These are phyloP conservation scores for Sebastes iracundus DNA, from an alignment of 2,797 vertebrate species.

Conservation along the genomic window DNA sequence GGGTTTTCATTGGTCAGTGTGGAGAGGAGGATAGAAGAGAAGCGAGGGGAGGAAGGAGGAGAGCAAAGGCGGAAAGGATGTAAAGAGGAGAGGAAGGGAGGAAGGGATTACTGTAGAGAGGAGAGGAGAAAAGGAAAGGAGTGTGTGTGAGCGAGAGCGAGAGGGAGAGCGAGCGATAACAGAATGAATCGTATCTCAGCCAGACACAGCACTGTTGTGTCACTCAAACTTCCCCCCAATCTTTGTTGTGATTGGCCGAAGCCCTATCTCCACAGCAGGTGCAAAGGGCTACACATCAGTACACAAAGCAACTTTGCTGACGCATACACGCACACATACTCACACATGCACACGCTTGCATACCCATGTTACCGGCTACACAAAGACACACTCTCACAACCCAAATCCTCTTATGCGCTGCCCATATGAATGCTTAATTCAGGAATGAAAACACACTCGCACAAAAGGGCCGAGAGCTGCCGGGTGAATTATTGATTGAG, in stretches of 20 bases:
- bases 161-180: slow-evolving; percentile 55
- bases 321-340: slow-evolving; percentile 10
- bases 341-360: background rate
- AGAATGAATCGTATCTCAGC: slow-evolving; percentile 79
- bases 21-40: background rate
- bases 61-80: too few relatives aligned
- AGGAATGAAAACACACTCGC: slow-evolving; percentile 26
- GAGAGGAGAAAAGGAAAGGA: too few relatives aligned
- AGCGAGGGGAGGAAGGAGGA: background rate
- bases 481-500: slow-evolving; percentile 66
- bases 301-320: slow-evolving; percentile 48
- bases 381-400: slow-evolving; percentile 33
- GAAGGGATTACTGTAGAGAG: background rate
- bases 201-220: slow-evolving; percentile 69
- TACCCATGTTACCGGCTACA: slow-evolving; percentile 11
- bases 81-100: too few relatives aligned
- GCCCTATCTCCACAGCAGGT: slow-evolving; percentile 70
- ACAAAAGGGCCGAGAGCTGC: slow-evolving; percentile 30
- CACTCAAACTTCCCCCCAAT: slow-evolving; percentile 75
- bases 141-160: background rate
- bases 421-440: slow-evolving; percentile 56
- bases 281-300: slow-evolving; percentile 43
- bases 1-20: slow-evolving; percentile 38
- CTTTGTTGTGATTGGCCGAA: slow-evolving; percentile 66
- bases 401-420: slow-evolving; percentile 54